These are phyloP conservation scores for Rhyacophila evoluta DNA, from an alignment of 2,888 invertebrate genomes.

Conservation along the genomic window DNA sequence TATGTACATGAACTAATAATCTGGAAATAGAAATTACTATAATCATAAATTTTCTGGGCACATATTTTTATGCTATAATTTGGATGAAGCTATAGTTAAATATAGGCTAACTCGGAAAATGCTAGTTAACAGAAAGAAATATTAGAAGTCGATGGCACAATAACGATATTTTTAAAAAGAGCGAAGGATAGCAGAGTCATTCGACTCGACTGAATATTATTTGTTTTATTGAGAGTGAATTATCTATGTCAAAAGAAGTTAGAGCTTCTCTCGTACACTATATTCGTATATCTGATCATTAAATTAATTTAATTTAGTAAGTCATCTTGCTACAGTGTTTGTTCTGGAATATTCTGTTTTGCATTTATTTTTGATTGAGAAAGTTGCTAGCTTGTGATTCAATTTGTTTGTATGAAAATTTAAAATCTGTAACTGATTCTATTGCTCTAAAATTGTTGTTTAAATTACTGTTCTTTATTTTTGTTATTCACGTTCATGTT, in stretches of 20 bases:
- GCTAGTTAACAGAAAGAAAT: background rate
- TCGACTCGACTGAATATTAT: background rate
- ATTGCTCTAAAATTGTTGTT: background rate
- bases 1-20: too few species aligned
- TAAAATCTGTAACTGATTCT: background rate
- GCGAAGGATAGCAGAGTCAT: background rate
- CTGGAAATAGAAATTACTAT: too few species aligned
- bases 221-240: constrained; percentile 19
- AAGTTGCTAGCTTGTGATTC: background rate
- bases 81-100: constrained; percentile 39
- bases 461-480: background rate
- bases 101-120: background rate
- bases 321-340: background rate
- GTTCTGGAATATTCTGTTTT: background rate
- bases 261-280: background rate
- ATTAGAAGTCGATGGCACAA: background rate
- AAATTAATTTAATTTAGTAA: background rate
- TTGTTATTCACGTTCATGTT: background rate
- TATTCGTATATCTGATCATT: background rate
- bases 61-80: too few species aligned
- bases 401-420: background rate
- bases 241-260: background rate
- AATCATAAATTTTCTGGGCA: too few species aligned
- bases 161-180: background rate
- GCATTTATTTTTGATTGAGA: background rate